phyloP scores from a whole-genome alignment of 2,113 vertebrate species.

The Hippocampus comes region DNA sequence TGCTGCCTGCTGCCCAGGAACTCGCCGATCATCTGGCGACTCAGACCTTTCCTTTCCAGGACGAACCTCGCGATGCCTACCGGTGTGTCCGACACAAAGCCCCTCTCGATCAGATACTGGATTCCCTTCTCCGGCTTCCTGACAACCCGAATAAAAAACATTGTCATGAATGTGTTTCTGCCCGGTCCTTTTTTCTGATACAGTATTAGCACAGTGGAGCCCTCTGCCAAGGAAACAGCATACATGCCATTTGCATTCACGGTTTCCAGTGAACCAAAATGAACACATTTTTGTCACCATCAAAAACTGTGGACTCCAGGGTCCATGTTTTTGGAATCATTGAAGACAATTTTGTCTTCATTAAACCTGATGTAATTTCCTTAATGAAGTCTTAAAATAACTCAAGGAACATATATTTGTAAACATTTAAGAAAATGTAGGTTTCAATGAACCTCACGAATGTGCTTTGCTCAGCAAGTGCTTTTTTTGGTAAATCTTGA shows the following conservation, averaged over 20 bases:
- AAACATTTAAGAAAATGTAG: too few species aligned
- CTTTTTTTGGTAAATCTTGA: too few species aligned
- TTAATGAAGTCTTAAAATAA: too few species aligned
- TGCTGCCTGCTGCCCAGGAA: constrained; percentile 93
- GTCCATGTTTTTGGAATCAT: neutral
- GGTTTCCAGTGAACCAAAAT: neutral
- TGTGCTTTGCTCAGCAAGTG: too few species aligned
- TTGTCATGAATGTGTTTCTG: neutral
- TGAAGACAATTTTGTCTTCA: too few species aligned
- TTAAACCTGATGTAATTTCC: too few species aligned
- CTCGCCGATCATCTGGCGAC: constrained; percentile 95
- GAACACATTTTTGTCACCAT: neutral
- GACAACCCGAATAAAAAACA: neutral
- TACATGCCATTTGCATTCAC: neutral
- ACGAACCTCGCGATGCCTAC: constrained; percentile 93
- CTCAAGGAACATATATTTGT: too few species aligned
- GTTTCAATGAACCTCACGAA: too few species aligned
- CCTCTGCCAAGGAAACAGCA: neutral
- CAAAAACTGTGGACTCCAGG: neutral
- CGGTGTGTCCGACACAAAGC: constrained; percentile 90
- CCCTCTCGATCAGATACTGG: constrained; percentile 92
- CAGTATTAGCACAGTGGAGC: neutral
- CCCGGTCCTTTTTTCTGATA: neutral
- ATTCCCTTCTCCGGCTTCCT: constrained; percentile 96
- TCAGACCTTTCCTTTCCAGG: constrained; percentile 91